Percentiles rank a stretch among this genome's conserved stretches.
phyloP scores from a whole-genome alignment of 1,140 invertebrate genomes.

The Drosophila baimaii region DNA sequence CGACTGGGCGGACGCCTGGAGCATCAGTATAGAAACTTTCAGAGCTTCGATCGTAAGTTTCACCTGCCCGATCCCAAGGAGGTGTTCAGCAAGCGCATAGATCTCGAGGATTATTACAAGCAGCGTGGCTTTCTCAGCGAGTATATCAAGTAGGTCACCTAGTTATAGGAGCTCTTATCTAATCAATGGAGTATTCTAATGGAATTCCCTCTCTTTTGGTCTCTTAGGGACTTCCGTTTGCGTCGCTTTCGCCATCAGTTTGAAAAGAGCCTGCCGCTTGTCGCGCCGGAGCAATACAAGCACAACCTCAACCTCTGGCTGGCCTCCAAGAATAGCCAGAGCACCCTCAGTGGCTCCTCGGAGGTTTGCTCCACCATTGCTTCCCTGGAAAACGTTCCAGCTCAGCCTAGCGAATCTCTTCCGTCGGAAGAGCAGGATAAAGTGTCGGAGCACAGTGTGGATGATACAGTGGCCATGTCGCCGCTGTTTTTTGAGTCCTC shows the following conservation, averaged over 20 bases:
- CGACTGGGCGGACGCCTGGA: conserved; percentile 73
- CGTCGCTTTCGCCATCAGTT: conserved; percentile 80
- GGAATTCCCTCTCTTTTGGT: not conserved
- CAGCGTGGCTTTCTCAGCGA: conserved; percentile 77
- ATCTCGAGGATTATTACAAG: conserved; percentile 80
- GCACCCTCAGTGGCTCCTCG: conserved; percentile 58
- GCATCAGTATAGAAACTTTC: conserved; percentile 60
- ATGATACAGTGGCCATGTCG: conserved; percentile 72
- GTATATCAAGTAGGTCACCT: conserved; percentile 72
- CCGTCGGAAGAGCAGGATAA: conserved; percentile 30
- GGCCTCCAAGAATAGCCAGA: conserved; percentile 60
- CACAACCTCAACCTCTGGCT: conserved; percentile 65
- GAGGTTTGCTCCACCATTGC: conserved; percentile 55
- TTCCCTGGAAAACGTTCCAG: conserved; percentile 55
- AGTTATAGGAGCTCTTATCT: not conserved
- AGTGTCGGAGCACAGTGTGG: conserved; percentile 58
- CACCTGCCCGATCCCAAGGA: conserved; percentile 73
- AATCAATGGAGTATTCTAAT: not conserved
- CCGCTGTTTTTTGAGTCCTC: conserved; percentile 74
- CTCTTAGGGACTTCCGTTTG: conserved; percentile 70
- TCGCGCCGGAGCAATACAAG: conserved; percentile 68
- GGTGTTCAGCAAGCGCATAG: conserved; percentile 65
- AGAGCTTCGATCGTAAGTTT: conserved; percentile 69
- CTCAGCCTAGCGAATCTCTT: conserved; percentile 10
- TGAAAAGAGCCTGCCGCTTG: conserved; percentile 68